Conservation (phyloP, 2,888 invertebrate species). For the Philonicus albiceps region DNA sequence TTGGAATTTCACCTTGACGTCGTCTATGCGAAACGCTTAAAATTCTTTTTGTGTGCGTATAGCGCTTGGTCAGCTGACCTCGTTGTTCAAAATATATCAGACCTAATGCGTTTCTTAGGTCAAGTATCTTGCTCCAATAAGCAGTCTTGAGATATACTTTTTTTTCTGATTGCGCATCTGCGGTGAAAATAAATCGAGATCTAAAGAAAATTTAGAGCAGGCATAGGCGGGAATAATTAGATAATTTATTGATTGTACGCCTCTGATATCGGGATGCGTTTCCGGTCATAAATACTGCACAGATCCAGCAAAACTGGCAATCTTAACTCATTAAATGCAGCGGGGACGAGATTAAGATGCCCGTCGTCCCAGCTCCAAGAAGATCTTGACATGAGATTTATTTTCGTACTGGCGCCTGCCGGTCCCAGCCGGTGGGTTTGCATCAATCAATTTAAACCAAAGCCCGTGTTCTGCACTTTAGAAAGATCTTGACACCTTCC, state of each 20-base stretch:
- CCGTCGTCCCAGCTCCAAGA: neutral
- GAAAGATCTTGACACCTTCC: neutral
- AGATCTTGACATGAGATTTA: constrained; percentile 19
- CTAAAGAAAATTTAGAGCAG: neutral
- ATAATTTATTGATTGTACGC: constrained; percentile 20
- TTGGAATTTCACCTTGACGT: constrained; percentile 29
- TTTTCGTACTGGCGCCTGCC: constrained; percentile 23
- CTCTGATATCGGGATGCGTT: neutral
- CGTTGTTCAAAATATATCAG: neutral
- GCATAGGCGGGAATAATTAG: neutral
- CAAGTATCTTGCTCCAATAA: neutral
- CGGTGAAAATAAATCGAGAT: neutral
- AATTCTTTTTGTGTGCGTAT: constrained; percentile 18
- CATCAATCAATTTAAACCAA: constrained; percentile 8
- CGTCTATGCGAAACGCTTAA: constrained; percentile 14
- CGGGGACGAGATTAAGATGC: constrained; percentile 8
- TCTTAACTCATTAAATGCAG: constrained; percentile 1
- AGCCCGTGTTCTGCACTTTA: neutral
- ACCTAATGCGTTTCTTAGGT: neutral
- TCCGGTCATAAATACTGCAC: constrained; percentile 29
- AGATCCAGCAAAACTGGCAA: constrained; percentile 8
- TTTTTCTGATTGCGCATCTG: neutral
- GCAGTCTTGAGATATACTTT: neutral
- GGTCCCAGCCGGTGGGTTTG: constrained; percentile 5
- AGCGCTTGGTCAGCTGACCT: constrained; percentile 16